These are phyloP conservation scores for Mirza zaza DNA, from an alignment of 2,113 vertebrate genomes.

Conservation along the genomic window DNA sequence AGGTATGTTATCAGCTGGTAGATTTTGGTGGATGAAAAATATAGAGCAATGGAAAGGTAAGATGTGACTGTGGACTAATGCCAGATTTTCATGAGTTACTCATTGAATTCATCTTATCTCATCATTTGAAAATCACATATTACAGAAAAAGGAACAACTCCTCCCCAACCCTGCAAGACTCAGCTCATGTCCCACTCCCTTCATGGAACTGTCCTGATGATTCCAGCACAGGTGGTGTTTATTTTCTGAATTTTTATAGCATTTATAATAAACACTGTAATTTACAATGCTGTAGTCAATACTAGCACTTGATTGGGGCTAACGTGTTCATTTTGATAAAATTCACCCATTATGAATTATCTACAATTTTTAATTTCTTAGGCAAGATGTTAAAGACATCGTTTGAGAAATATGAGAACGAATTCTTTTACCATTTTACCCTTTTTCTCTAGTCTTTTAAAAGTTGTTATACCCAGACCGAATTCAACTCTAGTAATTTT, in stretches of 20 bases:
- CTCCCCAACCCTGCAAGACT: too few species aligned
- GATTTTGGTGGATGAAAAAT: not conserved
- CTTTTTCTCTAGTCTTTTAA: not conserved
- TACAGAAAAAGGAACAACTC: not conserved
- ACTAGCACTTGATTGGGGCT: not conserved
- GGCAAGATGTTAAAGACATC: not conserved
- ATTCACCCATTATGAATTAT: not conserved
- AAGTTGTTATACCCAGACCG: not conserved
- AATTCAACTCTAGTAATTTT: not conserved
- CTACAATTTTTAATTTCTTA: not conserved
- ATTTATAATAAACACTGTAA: not conserved
- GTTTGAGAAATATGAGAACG: not conserved
- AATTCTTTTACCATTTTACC: not conserved
- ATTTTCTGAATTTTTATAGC: not conserved
- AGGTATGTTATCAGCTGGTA: not conserved
- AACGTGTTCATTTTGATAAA: constrained; percentile 9
- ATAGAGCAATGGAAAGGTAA: not conserved
- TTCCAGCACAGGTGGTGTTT: not conserved
- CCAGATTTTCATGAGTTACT: not conserved
- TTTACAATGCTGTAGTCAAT: not conserved
- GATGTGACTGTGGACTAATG: not conserved
- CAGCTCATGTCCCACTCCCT: not conserved
- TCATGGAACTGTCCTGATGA: not conserved
- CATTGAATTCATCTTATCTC: not conserved
- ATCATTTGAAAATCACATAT: not conserved